Evolutionary conservation across 2,888 invertebrate genomes (phyloP), one percentile per base, ranked within the genome.

Genomic region (Antitype chi): DNA sequence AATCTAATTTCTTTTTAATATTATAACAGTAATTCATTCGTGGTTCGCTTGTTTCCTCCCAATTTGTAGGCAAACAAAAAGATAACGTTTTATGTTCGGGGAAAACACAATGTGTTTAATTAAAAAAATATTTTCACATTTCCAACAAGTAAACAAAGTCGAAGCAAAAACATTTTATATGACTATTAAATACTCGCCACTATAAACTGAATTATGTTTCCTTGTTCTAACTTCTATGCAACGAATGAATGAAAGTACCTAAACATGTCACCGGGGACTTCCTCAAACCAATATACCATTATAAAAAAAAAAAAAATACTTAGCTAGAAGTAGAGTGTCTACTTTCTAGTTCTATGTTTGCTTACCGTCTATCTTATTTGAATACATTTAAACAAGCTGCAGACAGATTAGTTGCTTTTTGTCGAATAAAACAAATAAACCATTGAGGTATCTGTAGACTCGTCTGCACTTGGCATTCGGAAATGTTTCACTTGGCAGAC

Each of bases 401-500:
- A 52, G 57, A 69, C 49, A 49, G 66, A 49, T 52, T n/a, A 17
- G 47, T 73, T 53, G 32, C 38, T 74, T 78, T 78, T 72, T 60
- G 75, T 72, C 7, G 25, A 76, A 72, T 49, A 70, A 82, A 80
- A 82, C 60, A 75, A 76, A 76, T 57, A 79, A 81, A 68, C 57
- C 52, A 74, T 63, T 86, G 17, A 72, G 55, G 59, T 76, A 63
- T 78, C 52, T 72, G 71, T 25, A 77, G 69, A 73, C 60, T 72
- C 62, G 69, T 78, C 76, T 82, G 49, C 63, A 70, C 59, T 80
- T 86, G 80, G 82, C 85, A 76, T 80, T 80, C 68, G 74, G 69
- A 85, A 82, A 77, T 76, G 71, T 88, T 85, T 84, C 78, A 76
- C 68, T 86, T 88, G 87, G 85, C 86, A 88, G 70, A 66, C 76